Conservation (phyloP, 2,113 vertebrate genomes). For the Sceloporus tristichus region DNA sequence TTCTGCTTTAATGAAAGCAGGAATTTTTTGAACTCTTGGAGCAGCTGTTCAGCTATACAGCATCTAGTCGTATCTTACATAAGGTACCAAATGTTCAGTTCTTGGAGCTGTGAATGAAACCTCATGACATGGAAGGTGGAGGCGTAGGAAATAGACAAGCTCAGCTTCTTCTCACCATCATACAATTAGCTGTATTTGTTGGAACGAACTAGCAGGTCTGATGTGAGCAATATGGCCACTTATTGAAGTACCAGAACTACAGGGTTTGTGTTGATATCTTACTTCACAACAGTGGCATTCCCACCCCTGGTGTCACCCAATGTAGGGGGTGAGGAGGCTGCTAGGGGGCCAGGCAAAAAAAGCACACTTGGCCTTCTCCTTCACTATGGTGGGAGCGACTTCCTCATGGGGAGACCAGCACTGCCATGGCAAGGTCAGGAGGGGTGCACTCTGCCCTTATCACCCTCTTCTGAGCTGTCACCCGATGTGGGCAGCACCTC, state of each 20-base stretch:
- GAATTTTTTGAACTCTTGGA: neutral
- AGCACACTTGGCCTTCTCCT: too few relatives aligned
- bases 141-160: neutral
- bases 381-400: too few relatives aligned
- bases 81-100: constrained; percentile 1
- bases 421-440: too few relatives aligned
- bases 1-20: neutral
- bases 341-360: too few relatives aligned
- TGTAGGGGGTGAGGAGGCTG: too few relatives aligned
- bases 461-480: too few relatives aligned
- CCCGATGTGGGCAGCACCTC: too few relatives aligned
- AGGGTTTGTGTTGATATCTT: neutral
- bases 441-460: too few relatives aligned
- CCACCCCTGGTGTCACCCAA: too few relatives aligned
- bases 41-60: neutral
- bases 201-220: neutral
- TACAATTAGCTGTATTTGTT: neutral
- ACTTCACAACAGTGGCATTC: neutral
- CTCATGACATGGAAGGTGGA: neutral
- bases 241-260: neutral
- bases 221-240: neutral
- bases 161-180: neutral
- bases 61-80: neutral
- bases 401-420: too few relatives aligned
- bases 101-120: neutral